Evolutionary conservation across 2,113 vertebrate genomes (phyloP), one percentile per base, ranked within the genome.

Genomic region (Piliocolobus tephrosceles): DNA sequence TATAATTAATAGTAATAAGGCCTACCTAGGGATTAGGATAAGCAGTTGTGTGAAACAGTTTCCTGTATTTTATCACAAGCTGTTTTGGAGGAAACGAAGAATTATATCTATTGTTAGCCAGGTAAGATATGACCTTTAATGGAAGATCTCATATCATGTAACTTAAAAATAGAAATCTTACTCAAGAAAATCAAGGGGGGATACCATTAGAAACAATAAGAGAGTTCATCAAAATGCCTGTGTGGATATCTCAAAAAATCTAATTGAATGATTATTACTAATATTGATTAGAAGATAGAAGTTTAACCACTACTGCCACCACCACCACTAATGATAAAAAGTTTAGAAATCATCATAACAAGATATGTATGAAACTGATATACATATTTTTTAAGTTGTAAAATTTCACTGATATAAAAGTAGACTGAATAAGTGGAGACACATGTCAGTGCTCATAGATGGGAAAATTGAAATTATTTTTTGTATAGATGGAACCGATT

Each of bases 121-220:
- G 78, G 58, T 85, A 61, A 92, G 11, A 72, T 87, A 30, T 66
- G 43, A 80, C n/a, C 82, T 96, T 91, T 58, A 96, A 14, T 57
- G 38, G 78, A 83, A 87, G 85, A 75, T 35, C 70, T 94, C 72
- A 91, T 10, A n/a, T 12, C 17, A 58, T 83, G 14, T 95, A 66
- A 88, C 43, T 94, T 96, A 84, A 84, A 92, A 92, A 75, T 47
- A 90, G 64, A 83, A 92, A 7, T 52, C 22, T 81, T 90, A 87
- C 9, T 87, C 45, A 91, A 57, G 79, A 87, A 32, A 90, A 43
- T 72, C 40, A 70, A 81, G 43, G 50, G 50, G 57, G 18, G 92
- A 87, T 93, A 38, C 16, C 17, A 40, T 64, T 88, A 72, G 61
- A 50, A 91, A 94, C 96, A 86, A 55, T 68, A 73, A 64, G 32